Percentiles rank a stretch among this genome's conserved stretches.
These are phyloP conservation scores for Nomada flava DNA, from an alignment of 2,888 invertebrate genomes.

Conservation along the genomic window DNA sequence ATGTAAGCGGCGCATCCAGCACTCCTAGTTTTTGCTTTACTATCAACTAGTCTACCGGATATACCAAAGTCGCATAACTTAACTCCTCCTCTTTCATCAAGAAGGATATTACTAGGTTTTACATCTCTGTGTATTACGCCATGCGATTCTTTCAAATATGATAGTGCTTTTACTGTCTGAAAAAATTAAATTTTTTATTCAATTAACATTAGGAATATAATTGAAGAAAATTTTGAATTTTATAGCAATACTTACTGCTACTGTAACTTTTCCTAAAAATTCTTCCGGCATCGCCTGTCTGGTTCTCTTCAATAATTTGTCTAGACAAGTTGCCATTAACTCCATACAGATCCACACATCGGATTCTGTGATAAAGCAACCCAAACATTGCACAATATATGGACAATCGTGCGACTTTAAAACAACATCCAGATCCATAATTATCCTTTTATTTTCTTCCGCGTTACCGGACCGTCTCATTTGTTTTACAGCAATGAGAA, in stretches of 20 bases:
- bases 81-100: constrained; percentile 97
- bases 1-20: constrained; percentile 99
- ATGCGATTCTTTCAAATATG: constrained; percentile 98
- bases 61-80: constrained; percentile 99
- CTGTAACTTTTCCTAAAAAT: constrained; percentile 98
- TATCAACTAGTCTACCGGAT: constrained; percentile 98
- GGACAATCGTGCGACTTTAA: constrained; percentile 98
- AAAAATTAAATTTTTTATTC: constrained; percentile 50
- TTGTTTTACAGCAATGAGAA: constrained; percentile 98
- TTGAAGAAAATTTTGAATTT: background rate
- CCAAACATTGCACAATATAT: constrained; percentile 98
- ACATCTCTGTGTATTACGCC: constrained; percentile 99
- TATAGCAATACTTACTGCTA: constrained; percentile 90
- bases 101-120: constrained; percentile 98
- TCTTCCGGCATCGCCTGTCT: constrained; percentile 97
- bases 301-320: constrained; percentile 95
- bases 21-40: constrained; percentile 98
- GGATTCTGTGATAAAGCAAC: constrained; percentile 98
- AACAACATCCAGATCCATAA: constrained; percentile 99
- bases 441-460: constrained; percentile 98
- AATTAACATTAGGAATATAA: background rate
- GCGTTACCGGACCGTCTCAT: constrained; percentile 98
- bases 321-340: constrained; percentile 99
- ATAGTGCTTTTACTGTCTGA: constrained; percentile 97
- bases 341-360: constrained; percentile 99